phyloP scores from a whole-genome alignment of 2,797 vertebrate species.

The Enoplosus armatus region DNA sequence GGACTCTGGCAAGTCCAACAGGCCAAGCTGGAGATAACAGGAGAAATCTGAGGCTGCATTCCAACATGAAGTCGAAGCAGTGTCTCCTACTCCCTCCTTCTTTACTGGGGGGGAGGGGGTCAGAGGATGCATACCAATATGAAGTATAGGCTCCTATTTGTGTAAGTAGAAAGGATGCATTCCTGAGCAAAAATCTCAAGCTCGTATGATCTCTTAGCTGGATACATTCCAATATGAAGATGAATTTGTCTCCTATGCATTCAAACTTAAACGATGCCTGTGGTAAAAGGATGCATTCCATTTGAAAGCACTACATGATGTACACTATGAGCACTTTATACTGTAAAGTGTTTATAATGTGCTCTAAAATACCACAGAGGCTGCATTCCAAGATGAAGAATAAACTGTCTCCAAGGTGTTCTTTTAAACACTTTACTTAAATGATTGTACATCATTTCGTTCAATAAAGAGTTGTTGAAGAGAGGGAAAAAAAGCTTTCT shows the following conservation, averaged over 20 bases:
- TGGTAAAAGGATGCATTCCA: not conserved
- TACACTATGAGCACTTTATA: not conserved
- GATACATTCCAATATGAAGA: not conserved
- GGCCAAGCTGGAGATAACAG: slow-evolving; percentile 85
- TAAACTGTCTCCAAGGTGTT: no score
- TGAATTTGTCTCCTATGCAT: not conserved
- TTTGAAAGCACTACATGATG: not conserved
- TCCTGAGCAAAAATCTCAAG: not conserved
- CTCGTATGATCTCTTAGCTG: no score
- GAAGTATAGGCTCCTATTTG: not conserved
- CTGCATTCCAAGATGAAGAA: not conserved
- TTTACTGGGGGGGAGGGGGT: not conserved
- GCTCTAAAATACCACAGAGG: not conserved
- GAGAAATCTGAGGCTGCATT: not conserved
- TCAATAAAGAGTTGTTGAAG: no score
- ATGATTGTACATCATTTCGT: no score
- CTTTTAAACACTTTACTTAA: not conserved
- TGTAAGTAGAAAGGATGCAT: not conserved
- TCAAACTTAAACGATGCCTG: not conserved
- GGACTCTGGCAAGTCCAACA: slow-evolving; percentile 80
- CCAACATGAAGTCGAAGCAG: not conserved
- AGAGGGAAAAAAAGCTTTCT: no score
- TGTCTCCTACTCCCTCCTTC: not conserved
- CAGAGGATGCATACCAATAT: slow-evolving; percentile 5
- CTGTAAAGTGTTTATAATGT: not conserved